Evolutionary conservation across 2,113 vertebrate genomes (phyloP).

Genomic region (Ranitomeya variabilis): DNA sequence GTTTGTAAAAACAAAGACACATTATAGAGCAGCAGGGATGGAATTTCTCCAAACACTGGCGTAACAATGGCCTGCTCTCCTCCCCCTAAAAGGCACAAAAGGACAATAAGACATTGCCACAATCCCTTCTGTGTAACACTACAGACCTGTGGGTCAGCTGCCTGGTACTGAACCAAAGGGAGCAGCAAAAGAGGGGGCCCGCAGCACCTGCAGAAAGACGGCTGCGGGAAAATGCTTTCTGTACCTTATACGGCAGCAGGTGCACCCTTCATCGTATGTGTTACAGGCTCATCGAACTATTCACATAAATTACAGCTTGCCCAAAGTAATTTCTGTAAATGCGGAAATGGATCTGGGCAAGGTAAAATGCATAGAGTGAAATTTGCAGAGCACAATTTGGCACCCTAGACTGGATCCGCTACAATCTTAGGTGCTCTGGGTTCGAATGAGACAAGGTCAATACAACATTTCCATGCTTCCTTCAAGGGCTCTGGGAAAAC

Average conservation of each 20-base stretch:
- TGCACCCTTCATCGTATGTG: neutral
- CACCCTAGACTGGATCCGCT: too few relatives aligned
- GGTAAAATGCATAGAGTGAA: too few relatives aligned
- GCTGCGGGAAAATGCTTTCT: neutral
- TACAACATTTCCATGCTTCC: neutral
- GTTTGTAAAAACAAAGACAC: constrained; percentile 54
- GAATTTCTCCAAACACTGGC: constrained; percentile 54
- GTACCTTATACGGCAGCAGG: constrained; percentile 11
- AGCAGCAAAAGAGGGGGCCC: neutral
- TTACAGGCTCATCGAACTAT: neutral
- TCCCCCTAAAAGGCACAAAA: constrained; percentile 38
- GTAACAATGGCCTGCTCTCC: constrained; percentile 34
- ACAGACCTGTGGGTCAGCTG: constrained; percentile 45
- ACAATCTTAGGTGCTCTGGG: neutral
- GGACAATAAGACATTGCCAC: constrained; percentile 21
- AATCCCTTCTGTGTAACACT: constrained; percentile 32
- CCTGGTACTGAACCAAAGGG: constrained; percentile 30
- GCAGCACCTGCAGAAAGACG: constrained; percentile 11
- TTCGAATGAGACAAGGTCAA: neutral
- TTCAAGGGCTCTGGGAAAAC: neutral
- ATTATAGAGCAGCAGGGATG: constrained; percentile 48
- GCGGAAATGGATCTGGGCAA: neutral
- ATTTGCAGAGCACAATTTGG: too few relatives aligned
- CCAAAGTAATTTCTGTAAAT: neutral
- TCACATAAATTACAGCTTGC: neutral